phyloP scores from a whole-genome alignment of 2,797 vertebrate genomes.

The Limnodromus scolopaceus region DNA sequence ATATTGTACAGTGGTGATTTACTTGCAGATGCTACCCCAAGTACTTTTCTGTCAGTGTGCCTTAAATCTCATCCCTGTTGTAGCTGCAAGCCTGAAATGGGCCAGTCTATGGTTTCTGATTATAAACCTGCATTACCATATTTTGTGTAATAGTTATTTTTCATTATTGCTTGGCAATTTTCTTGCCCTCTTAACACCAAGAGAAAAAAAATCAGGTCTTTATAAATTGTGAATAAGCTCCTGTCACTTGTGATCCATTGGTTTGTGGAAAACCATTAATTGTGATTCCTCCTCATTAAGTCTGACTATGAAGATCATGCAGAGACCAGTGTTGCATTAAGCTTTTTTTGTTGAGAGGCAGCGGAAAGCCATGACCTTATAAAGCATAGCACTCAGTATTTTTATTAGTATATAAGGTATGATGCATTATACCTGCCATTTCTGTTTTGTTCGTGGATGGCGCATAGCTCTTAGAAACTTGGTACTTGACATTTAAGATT shows the following conservation, averaged over 20 bases:
- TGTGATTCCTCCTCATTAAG: slow-evolving; percentile 52
- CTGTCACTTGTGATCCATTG: slow-evolving; percentile 47
- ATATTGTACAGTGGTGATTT: background rate
- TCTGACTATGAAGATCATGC: slow-evolving; percentile 17
- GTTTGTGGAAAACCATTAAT: slow-evolving; percentile 47
- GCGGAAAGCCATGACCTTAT: slow-evolving; percentile 30
- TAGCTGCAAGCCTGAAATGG: background rate
- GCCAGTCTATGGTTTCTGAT: background rate
- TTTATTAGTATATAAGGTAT: slow-evolving; percentile 43
- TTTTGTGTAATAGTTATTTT: slow-evolving; percentile 10
- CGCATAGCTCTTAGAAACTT: background rate
- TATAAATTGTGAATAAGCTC: slow-evolving; percentile 40
- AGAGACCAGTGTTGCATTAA: slow-evolving; percentile 33
- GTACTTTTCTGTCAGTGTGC: background rate
- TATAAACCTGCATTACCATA: background rate
- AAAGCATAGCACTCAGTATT: slow-evolving; percentile 25
- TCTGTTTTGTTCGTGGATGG: background rate
- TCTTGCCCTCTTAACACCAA: background rate
- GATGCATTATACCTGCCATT: slow-evolving; percentile 43
- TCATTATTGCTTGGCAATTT: slow-evolving; percentile 21
- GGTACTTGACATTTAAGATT: slow-evolving; percentile 32
- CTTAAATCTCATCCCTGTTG: background rate
- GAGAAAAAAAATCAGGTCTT: background rate
- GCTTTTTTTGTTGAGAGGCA: slow-evolving; percentile 24
- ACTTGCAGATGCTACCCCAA: background rate